A percentile compares a stretch with the other conserved stretches of the same genome.
Evolutionary conservation across 2,797 vertebrate species (phyloP).

Genomic region (Oryzias dopingdopingensis): DNA sequence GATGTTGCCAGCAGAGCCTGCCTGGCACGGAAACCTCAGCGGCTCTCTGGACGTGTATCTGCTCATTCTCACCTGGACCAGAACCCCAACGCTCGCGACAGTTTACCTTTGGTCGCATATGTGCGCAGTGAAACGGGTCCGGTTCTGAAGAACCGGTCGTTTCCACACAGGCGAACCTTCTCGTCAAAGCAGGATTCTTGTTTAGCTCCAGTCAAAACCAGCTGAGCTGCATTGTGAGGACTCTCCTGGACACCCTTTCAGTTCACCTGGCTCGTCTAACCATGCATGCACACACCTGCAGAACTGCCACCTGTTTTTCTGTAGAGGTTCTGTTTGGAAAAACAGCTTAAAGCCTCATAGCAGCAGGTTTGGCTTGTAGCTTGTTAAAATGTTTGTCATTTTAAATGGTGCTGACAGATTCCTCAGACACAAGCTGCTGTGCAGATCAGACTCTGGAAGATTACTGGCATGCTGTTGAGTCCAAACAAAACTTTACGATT

Average conservation of each 20-base stretch:
- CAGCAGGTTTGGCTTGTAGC: constrained; percentile 18
- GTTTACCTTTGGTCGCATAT: no score
- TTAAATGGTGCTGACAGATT: constrained; percentile 66
- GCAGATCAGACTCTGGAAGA: constrained; percentile 10
- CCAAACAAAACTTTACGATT: not conserved
- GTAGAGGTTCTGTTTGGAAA: constrained; percentile 3
- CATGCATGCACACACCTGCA: constrained; percentile 9
- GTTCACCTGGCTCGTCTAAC: not conserved
- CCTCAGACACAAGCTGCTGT: constrained; percentile 51
- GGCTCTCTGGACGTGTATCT: not conserved
- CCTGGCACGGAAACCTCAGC: constrained; percentile 19
- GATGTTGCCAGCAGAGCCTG: constrained; percentile 61
- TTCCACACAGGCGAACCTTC: constrained; percentile 9
- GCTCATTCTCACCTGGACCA: not conserved
- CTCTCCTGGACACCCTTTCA: not conserved
- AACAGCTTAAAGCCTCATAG: constrained; percentile 3
- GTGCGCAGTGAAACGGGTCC: no score
- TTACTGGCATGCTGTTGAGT: not conserved
- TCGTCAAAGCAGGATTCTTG: constrained; percentile 11
- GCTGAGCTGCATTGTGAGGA: constrained; percentile 44
- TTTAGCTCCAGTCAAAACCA: constrained; percentile 43
- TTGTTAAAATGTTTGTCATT: constrained; percentile 53
- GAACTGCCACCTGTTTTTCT: not conserved
- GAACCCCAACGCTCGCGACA: not conserved
- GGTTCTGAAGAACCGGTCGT: not conserved